These are phyloP conservation scores for Bombus affinis DNA, from an alignment of 1,140 invertebrate genomes.

Conservation along the genomic window DNA sequence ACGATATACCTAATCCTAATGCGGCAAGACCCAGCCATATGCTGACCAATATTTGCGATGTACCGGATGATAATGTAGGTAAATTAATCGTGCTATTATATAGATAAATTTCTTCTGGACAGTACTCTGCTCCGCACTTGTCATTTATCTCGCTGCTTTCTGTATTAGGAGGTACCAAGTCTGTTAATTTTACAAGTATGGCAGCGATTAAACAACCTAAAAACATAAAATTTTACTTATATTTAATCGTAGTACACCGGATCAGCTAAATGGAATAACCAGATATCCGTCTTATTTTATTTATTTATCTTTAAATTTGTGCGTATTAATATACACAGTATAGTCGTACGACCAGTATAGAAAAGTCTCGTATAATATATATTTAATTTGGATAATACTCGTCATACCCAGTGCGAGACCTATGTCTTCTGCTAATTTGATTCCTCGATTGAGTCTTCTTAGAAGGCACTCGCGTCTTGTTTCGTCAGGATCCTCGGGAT, in stretches of 20 bases:
- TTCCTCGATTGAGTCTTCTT: constrained; percentile 74
- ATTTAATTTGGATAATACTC: background rate
- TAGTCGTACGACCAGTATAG: too few relatives aligned
- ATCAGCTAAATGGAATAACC: too few relatives aligned
- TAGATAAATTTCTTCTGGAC: constrained; percentile 73
- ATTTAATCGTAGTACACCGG: background rate
- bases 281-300: too few relatives aligned
- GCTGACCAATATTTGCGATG: constrained; percentile 80
- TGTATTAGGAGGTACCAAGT: constrained; percentile 46
- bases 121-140: constrained; percentile 76
- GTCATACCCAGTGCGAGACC: constrained; percentile 75
- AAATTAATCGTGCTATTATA: constrained; percentile 75
- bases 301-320: too few relatives aligned
- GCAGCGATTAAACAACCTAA: constrained; percentile 75
- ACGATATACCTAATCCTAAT: constrained; percentile 82
- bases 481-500: constrained; percentile 83
- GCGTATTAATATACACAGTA: too few relatives aligned
- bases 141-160: constrained; percentile 68
- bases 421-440: constrained; percentile 77
- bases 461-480: constrained; percentile 76
- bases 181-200: constrained; percentile 73
- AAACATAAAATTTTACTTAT: background rate
- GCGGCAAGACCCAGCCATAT: constrained; percentile 84
- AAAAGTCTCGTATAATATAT: too few relatives aligned
- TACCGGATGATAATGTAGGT: constrained; percentile 78